Evolutionary conservation across 2,888 invertebrate genomes (phyloP).

Genomic region (Macaria notata): DNA sequence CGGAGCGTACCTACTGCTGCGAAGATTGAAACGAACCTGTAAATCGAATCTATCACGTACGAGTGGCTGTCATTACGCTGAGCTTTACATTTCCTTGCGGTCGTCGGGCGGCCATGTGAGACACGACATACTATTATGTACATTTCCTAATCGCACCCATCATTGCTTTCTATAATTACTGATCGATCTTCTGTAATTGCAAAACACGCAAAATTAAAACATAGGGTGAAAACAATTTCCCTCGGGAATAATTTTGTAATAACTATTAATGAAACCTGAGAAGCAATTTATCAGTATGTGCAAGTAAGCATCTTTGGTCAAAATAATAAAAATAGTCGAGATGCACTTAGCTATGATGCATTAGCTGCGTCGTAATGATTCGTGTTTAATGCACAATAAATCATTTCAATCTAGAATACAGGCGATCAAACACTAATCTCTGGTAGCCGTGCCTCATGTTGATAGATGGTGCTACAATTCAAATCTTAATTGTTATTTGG

Average conservation of each 20-base stretch:
- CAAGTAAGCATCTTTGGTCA: too few species aligned
- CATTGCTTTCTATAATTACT: neutral
- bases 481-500: constrained; percentile 50
- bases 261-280: too few species aligned
- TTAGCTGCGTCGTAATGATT: constrained; percentile 4
- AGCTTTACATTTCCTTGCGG: constrained; percentile 67
- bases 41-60: constrained; percentile 77
- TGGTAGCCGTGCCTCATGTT: constrained; percentile 18
- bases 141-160: constrained; percentile 26
- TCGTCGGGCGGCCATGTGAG: constrained; percentile 48
- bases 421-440: constrained; percentile 23
- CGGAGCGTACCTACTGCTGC: constrained; percentile 56
- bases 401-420: constrained; percentile 12
- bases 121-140: constrained; percentile 24
- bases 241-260: too few species aligned
- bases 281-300: too few species aligned
- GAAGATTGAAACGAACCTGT: constrained; percentile 73
- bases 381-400: constrained; percentile 11
- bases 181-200: neutral
- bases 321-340: too few species aligned
- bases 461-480: constrained; percentile 38
- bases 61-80: constrained; percentile 65
- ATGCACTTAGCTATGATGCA: neutral
- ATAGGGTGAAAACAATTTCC: too few species aligned
- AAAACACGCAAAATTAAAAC: too few species aligned